Evolutionary conservation across 2,888 invertebrate genomes (phyloP).

Genomic region (Chouioia cunea): DNA sequence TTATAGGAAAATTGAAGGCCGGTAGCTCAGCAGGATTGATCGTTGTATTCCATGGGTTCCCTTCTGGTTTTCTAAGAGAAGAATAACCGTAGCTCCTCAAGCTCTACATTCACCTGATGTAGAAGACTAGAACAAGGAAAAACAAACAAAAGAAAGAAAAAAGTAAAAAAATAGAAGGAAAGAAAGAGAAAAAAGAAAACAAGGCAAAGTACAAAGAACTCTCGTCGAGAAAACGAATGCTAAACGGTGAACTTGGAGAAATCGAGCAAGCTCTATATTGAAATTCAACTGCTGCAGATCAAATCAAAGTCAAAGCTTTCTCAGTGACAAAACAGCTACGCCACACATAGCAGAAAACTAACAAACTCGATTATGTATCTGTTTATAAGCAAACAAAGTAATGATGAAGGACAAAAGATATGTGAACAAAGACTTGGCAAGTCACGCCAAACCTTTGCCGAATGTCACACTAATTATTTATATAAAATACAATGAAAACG

Average conservation of each 20-base stretch:
- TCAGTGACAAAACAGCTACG: constrained; percentile 39
- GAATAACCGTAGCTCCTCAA: too few species aligned
- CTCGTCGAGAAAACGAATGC: constrained; percentile 30
- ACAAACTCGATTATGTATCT: constrained; percentile 27
- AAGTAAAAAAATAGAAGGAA: constrained; percentile 3
- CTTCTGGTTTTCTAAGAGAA: too few species aligned
- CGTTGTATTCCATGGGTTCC: too few species aligned
- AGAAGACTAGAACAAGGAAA: constrained; percentile 25
- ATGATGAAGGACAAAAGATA: constrained; percentile 42
- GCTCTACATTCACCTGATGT: too few species aligned
- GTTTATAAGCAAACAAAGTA: constrained; percentile 43
- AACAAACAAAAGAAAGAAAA: too few species aligned
- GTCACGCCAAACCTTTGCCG: constrained; percentile 55
- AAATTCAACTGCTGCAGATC: constrained; percentile 37
- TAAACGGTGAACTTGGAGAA: constrained; percentile 40
- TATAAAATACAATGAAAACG: constrained; percentile 28
- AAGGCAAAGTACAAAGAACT: constrained; percentile 21
- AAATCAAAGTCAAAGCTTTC: constrained; percentile 38
- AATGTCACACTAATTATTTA: constrained; percentile 46
- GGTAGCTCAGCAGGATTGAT: constrained; percentile 16
- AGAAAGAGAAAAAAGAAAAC: constrained; percentile 6
- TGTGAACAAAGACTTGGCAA: constrained; percentile 49
- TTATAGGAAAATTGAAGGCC: constrained; percentile 19
- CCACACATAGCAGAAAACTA: constrained; percentile 8
- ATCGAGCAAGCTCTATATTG: constrained; percentile 12